Percentiles rank a stretch among this genome's conserved stretches.
Evolutionary conservation across 2,888 invertebrate species (phyloP).

Genomic region (Clanis bilineata): DNA sequence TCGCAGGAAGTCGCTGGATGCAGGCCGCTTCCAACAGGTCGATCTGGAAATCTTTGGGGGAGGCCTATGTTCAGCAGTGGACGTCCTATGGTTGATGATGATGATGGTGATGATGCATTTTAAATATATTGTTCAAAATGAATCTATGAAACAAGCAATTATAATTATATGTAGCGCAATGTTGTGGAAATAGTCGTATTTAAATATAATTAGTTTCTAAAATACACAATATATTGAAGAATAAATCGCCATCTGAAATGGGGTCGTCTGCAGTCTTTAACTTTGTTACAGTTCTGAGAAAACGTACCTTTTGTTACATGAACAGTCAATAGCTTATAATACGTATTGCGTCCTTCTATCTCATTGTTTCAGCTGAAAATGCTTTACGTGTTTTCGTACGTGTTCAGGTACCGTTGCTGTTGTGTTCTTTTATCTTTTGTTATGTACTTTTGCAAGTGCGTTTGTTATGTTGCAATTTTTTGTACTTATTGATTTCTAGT

Average conservation of each 20-base stretch:
- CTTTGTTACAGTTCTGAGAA: not conserved
- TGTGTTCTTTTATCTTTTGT: constrained; percentile 4
- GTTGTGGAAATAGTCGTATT: not conserved
- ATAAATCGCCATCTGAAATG: not conserved
- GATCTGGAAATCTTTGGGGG: no score
- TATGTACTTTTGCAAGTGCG: not conserved
- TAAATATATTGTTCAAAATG: not conserved
- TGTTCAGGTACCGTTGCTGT: not conserved
- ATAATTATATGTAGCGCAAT: no score
- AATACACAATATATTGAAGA: not conserved
- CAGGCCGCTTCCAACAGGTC: no score
- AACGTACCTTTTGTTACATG: constrained; percentile 16
- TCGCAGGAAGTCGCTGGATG: no score
- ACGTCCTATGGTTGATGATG: no score
- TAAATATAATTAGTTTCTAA: not conserved
- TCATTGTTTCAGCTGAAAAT: constrained; percentile 31
- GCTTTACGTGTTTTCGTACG: constrained; percentile 21
- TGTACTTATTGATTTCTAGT: not conserved
- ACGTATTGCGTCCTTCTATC: constrained; percentile 23
- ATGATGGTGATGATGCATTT: no score
- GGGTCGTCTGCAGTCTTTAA: not conserved
- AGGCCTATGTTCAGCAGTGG: no score
- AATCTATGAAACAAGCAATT: not conserved
- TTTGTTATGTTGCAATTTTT: not conserved
- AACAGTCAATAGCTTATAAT: constrained; percentile 16